Evolutionary conservation across 2,113 vertebrate species (phyloP).

Genomic region (Cariama cristata): DNA sequence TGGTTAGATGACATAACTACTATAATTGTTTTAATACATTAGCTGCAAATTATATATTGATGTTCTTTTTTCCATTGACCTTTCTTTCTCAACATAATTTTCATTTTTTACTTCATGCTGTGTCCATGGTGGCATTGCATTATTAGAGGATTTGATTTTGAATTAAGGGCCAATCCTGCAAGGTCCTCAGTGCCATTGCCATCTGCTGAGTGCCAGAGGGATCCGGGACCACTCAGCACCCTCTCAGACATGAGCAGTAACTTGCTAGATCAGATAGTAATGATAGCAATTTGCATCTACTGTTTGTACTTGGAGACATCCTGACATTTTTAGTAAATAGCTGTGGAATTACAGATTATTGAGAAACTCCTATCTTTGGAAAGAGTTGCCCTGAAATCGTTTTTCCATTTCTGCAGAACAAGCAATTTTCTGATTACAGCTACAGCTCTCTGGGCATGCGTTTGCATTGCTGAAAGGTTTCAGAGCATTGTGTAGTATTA

Average conservation of each 20-base stretch:
- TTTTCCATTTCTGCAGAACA: constrained; percentile 16
- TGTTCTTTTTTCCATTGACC: constrained; percentile 46
- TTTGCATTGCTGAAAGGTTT: constrained; percentile 46
- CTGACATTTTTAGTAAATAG: constrained; percentile 16
- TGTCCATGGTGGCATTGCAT: background rate
- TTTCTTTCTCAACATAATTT: constrained; percentile 40
- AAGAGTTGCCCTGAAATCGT: background rate
- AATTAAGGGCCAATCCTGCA: constrained; percentile 32
- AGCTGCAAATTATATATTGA: constrained; percentile 45
- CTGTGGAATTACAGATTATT: constrained; percentile 19
- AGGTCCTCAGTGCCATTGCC: background rate
- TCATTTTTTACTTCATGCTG: background rate
- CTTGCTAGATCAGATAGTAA: background rate
- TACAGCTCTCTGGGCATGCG: background rate
- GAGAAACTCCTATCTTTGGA: background rate
- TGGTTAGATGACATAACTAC: constrained; percentile 46
- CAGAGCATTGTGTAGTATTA: background rate
- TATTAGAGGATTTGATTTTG: constrained; percentile 33
- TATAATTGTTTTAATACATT: constrained; percentile 61
- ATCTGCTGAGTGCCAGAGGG: background rate
- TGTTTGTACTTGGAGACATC: background rate
- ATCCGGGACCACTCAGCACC: background rate
- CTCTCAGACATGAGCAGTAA: background rate
- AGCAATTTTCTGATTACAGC: constrained; percentile 37
- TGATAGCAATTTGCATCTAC: constrained; percentile 13